These are phyloP conservation scores for Drosophila nikananu DNA, from an alignment of 1,140 invertebrate genomes.

Conservation along the genomic window DNA sequence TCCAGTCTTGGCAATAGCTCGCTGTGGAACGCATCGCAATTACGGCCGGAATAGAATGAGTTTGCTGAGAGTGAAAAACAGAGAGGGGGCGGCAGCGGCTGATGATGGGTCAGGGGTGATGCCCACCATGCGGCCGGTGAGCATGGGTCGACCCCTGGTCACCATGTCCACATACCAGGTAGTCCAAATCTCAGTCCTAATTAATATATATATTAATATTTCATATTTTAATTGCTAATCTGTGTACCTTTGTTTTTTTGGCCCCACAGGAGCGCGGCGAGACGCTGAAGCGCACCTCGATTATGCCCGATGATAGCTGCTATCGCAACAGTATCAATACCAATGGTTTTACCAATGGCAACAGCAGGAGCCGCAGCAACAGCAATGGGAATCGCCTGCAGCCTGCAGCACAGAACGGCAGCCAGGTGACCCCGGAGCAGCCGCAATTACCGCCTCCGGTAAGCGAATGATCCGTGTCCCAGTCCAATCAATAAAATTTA, in stretches of 20 bases:
- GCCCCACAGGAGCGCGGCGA: constrained; percentile 64
- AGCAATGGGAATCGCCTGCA: constrained; percentile 55
- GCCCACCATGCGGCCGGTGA: constrained; percentile 75
- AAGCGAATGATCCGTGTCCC: constrained; percentile 68
- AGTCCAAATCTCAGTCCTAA: neutral
- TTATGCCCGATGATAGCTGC: constrained; percentile 77
- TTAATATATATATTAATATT: neutral
- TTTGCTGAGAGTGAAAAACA: constrained; percentile 64
- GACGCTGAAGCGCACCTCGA: constrained; percentile 78
- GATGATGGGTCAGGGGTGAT: constrained; percentile 34
- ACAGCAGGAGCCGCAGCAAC: constrained; percentile 29
- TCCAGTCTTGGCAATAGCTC: constrained; percentile 42
- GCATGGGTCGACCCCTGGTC: constrained; percentile 63
- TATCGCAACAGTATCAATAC: constrained; percentile 70
- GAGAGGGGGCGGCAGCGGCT: constrained; percentile 17
- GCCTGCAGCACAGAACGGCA: constrained; percentile 44
- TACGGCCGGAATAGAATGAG: constrained; percentile 51
- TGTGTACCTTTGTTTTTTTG: neutral
- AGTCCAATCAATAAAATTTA: constrained; percentile 12
- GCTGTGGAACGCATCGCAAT: constrained; percentile 22
- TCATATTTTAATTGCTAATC: neutral
- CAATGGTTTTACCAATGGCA: constrained; percentile 13
- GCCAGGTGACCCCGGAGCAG: constrained; percentile 52
- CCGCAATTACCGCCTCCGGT: constrained; percentile 88
- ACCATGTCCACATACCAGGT: constrained; percentile 75